phyloP scores from a whole-genome alignment of 2,797 vertebrate genomes.

The Kryptolebias ocellatus region DNA sequence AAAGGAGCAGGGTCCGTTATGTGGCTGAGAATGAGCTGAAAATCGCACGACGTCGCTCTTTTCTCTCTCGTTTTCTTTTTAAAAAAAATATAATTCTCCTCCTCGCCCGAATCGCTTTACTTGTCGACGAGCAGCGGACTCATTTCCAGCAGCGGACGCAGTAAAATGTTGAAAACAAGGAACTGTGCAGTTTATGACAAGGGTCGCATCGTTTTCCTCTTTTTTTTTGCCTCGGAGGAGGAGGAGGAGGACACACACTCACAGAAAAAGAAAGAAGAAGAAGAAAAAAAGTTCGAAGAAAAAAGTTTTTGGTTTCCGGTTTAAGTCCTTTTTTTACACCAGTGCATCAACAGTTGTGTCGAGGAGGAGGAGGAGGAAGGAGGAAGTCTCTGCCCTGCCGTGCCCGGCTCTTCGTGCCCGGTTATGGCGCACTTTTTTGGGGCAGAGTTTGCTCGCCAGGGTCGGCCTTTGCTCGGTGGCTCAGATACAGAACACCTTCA shows the following conservation, averaged over 20 bases:
- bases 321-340: constrained; percentile 58
- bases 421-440: not conserved
- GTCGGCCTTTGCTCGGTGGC: too few relatives aligned
- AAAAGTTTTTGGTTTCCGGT: constrained; percentile 82
- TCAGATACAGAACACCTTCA: too few relatives aligned
- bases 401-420: not conserved
- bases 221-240: constrained; percentile 40
- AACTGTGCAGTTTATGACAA: constrained; percentile 60
- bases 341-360: constrained; percentile 31
- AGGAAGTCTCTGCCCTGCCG: not conserved
- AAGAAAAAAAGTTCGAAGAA: constrained; percentile 54
- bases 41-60: constrained; percentile 61
- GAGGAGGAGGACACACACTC: too few relatives aligned
- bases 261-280: too few relatives aligned
- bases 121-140: constrained; percentile 45
- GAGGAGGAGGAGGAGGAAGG: constrained; percentile 62
- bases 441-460: too few relatives aligned
- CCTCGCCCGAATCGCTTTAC: not conserved
- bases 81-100: too few relatives aligned
- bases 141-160: constrained; percentile 61
- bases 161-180: constrained; percentile 58
- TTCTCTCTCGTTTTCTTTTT: constrained; percentile 33
- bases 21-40: constrained; percentile 19
- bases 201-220: constrained; percentile 63
- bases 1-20: constrained; percentile 66